phyloP scores from a whole-genome alignment of 2,888 invertebrate genomes.

The Caenorhabditis uteleia region DNA sequence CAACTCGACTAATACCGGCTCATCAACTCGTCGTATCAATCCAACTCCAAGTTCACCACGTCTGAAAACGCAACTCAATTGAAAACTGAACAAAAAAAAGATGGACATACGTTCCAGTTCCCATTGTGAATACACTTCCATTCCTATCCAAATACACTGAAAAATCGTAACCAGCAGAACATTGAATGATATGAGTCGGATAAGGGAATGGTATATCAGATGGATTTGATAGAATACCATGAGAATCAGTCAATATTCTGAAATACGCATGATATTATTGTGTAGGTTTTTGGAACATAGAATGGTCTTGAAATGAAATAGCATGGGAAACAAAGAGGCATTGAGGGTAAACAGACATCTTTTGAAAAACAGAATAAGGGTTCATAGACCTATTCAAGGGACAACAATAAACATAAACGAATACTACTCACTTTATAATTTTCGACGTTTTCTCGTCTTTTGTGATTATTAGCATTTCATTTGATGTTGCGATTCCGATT shows the following conservation, averaged over 20 bases:
- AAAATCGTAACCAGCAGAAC: slow-evolving; percentile 19
- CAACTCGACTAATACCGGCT: slow-evolving; percentile 28
- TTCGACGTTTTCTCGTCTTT: too few species aligned
- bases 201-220: slow-evolving; percentile 15
- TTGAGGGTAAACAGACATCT: too few species aligned
- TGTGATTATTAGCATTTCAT: too few species aligned
- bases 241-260: slow-evolving; percentile 9
- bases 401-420: too few species aligned
- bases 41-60: slow-evolving; percentile 37
- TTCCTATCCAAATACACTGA: slow-evolving; percentile 3
- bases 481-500: too few species aligned
- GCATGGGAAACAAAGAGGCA: too few species aligned
- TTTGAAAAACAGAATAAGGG: too few species aligned
- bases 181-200: slow-evolving; percentile 14
- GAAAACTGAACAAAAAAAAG: too few species aligned
- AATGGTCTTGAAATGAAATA: too few species aligned
- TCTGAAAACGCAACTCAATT: slow-evolving; percentile 5
- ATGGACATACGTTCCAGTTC: slow-evolving; percentile 36
- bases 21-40: slow-evolving; percentile 17
- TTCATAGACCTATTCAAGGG: too few species aligned
- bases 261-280: neutral
- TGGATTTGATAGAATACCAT: neutral
- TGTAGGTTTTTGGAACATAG: too few species aligned
- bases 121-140: slow-evolving; percentile 32
- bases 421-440: too few species aligned